Conservation (phyloP, 2,888 invertebrate genomes). For the Dryobota labecula region DNA sequence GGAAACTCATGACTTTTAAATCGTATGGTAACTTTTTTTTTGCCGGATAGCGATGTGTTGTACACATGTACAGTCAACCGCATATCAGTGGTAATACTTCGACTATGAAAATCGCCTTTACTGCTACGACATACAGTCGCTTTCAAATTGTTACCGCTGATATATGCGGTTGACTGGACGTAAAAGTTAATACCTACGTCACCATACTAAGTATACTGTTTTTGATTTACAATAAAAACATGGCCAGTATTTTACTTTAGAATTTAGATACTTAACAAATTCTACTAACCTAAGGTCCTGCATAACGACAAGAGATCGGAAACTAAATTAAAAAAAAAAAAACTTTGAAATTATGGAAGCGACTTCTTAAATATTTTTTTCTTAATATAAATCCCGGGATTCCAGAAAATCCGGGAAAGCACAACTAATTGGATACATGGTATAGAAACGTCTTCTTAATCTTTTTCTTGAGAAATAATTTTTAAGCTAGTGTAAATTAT, state of each 20-base stretch:
- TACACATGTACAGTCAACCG: background rate
- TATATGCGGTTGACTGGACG: background rate
- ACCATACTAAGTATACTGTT: background rate
- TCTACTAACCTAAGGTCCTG: background rate
- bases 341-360: too few relatives aligned
- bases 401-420: too few relatives aligned
- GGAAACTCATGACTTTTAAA: slow-evolving; percentile 16
- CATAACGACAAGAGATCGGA: too few relatives aligned
- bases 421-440: too few relatives aligned
- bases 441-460: too few relatives aligned
- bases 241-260: background rate
- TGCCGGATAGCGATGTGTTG: background rate
- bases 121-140: background rate
- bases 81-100: background rate
- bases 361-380: too few relatives aligned
- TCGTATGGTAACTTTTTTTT: background rate
- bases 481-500: too few relatives aligned
- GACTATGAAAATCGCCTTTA: background rate
- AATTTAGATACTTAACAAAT: background rate
- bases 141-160: background rate
- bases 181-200: background rate
- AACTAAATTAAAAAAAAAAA: too few relatives aligned
- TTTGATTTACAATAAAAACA: background rate
- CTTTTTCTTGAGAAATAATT: too few relatives aligned
- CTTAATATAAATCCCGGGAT: too few relatives aligned